phyloP scores from a whole-genome alignment of 2,888 invertebrate genomes.

The Rhagonycha lutea region DNA sequence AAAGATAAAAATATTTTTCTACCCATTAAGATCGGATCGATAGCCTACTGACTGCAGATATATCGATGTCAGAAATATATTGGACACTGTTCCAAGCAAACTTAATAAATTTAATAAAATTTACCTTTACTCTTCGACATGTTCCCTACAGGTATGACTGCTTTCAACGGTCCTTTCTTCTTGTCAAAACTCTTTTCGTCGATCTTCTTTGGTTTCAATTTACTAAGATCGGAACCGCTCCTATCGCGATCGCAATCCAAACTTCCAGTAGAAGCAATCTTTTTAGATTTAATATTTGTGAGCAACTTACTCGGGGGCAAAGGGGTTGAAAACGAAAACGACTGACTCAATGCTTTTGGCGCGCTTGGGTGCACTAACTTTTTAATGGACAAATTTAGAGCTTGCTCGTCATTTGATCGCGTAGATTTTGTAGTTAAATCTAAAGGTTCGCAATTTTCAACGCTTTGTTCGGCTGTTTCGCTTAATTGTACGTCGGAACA shows the following conservation, averaged over 20 bases:
- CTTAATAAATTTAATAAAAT: too few species aligned
- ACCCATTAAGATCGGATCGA: too few species aligned
- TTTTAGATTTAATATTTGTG: neutral
- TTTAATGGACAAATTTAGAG: conserved; percentile 17
- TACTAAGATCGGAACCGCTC: conserved; percentile 1
- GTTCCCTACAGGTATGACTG: conserved; percentile 33
- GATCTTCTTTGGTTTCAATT: conserved; percentile 31
- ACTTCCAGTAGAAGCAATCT: neutral
- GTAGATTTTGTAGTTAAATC: conserved; percentile 16
- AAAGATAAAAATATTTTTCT: neutral
- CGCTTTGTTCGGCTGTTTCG: conserved; percentile 12
- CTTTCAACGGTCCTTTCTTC: conserved; percentile 36
- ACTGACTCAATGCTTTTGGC: conserved; percentile 18
- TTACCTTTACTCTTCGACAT: conserved; percentile 31
- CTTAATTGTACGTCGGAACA: conserved; percentile 15
- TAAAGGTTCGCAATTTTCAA: conserved; percentile 10
- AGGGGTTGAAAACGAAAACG: conserved; percentile 12
- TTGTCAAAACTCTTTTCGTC: conserved; percentile 10
- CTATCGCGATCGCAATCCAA: neutral
- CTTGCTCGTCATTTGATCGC: conserved; percentile 12
- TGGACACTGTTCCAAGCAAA: too few species aligned
- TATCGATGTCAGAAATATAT: too few species aligned
- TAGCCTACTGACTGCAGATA: too few species aligned
- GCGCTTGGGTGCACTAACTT: conserved; percentile 1
- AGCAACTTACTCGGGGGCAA: neutral